These are phyloP conservation scores for Ganaspis sp. DNA, from an alignment of 1,140 invertebrate genomes.

Conservation along the genomic window DNA sequence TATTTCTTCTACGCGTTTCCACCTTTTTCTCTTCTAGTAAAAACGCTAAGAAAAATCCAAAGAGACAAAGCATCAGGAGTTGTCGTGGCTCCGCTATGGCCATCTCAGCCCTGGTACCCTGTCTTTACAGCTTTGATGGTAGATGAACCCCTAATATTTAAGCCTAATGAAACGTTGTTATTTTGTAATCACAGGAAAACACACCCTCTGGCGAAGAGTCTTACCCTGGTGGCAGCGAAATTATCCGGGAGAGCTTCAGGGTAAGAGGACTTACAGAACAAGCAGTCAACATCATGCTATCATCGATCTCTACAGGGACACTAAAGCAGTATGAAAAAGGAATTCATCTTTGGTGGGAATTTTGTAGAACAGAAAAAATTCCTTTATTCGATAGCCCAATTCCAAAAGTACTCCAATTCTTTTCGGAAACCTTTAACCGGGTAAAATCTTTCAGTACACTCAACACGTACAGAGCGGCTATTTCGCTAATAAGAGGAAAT, in stretches of 20 bases:
- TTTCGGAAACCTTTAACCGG: neutral
- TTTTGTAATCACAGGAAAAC: slow-evolving; percentile 28
- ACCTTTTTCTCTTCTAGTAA: slow-evolving; percentile 39
- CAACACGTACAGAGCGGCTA: slow-evolving; percentile 36
- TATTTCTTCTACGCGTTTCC: slow-evolving; percentile 41
- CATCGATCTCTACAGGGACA: neutral
- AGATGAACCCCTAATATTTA: slow-evolving; percentile 23
- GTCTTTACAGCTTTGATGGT: slow-evolving; percentile 26
- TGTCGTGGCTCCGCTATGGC: slow-evolving; percentile 37
- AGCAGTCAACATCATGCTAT: slow-evolving; percentile 6
- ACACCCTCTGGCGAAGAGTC: slow-evolving; percentile 24
- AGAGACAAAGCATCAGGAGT: slow-evolving; percentile 38
- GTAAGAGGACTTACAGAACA: slow-evolving; percentile 33
- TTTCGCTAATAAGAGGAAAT: slow-evolving; percentile 35
- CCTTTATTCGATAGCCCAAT: neutral
- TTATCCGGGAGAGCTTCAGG: slow-evolving; percentile 52
- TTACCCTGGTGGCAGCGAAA: slow-evolving; percentile 54
- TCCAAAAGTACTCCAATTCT: slow-evolving; percentile 20
- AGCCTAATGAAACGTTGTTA: slow-evolving; percentile 35
- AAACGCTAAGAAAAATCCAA: slow-evolving; percentile 38
- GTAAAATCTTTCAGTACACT: slow-evolving; percentile 33
- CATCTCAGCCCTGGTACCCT: slow-evolving; percentile 38
- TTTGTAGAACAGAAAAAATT: neutral
- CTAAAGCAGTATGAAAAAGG: slow-evolving; percentile 31
- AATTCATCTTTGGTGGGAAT: slow-evolving; percentile 35